Evolutionary conservation across 1,140 invertebrate species (phyloP), one percentile per base, ranked within the genome.

Genomic region (Halyomorpha halys): DNA sequence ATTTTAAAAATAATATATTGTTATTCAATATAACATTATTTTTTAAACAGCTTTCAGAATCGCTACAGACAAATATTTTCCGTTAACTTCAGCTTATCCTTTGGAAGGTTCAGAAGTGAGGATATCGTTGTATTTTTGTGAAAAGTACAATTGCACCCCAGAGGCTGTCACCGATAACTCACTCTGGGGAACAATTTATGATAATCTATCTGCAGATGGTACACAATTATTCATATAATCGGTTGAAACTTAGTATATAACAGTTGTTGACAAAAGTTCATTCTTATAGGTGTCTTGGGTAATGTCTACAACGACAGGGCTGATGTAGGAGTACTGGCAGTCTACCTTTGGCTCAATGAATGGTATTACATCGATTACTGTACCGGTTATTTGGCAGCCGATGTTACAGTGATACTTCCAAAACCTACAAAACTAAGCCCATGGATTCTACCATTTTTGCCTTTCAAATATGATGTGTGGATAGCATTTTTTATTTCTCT

Each of bases 281-380:
- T 21, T 34, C 27, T 66, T 62, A 30, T 23, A 66, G 65, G 65
- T 13, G 49, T 66, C 11, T 23, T 66, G 15, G 65, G 65, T 13
- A 66, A 66, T 21, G 72, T 83, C 3, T 74, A 76, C n/a, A 73
- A 75, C 68, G 80, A 81, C 68, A 72, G 73, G 15, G 80, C 79
- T 18, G 81, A 83, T 72, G 66, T 83, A 56, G 82, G 80, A 44
- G 76, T 77, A 78, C 79, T 73, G 68, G 80, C 81, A 30, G 70
- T 82, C 4, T 83, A 82, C 71, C 77, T 79, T 13, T 83, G 81
- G 81, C 78, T 77, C 67, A 74, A 78, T 68, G 76, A 76, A 71
- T 82, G 75, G 68, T 64, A 71, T 44, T 78, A 72, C 64, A 70
- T 83, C 67, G 81, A 83, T 70, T 76, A 81, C 66, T 78, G 81